Conservation (phyloP, 2,888 invertebrate species). For the Silvanus unidentatus region DNA sequence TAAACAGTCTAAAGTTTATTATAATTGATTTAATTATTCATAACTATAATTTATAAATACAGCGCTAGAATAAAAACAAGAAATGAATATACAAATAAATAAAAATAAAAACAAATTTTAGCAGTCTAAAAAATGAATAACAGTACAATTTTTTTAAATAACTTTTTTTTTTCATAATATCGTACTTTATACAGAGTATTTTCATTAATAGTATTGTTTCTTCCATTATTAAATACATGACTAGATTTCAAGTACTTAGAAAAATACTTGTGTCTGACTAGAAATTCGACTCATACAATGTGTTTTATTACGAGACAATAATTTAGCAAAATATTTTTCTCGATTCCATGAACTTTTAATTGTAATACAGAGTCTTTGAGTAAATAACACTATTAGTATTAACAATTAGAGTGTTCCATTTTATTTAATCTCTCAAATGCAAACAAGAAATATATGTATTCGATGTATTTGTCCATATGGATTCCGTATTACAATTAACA, state of each 20-base stretch:
- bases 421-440: too few species aligned
- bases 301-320: neutral
- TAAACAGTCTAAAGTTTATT: too few species aligned
- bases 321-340: slow-evolving; percentile 16
- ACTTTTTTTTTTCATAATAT: slow-evolving; percentile 17
- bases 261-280: slow-evolving; percentile 31
- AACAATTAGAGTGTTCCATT: too few species aligned
- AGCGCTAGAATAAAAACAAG: slow-evolving; percentile 37
- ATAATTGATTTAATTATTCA: slow-evolving; percentile 12
- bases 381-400: too few species aligned
- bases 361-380: too few species aligned
- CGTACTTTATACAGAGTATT: slow-evolving; percentile 29
- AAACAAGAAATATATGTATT: too few species aligned
- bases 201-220: slow-evolving; percentile 18
- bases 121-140: slow-evolving; percentile 37
- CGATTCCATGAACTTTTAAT: too few species aligned
- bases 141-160: slow-evolving; percentile 20
- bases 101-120: slow-evolving; percentile 34
- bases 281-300: slow-evolving; percentile 21
- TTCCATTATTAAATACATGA: slow-evolving; percentile 28
- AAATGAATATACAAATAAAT: slow-evolving; percentile 32
- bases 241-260: slow-evolving; percentile 34
- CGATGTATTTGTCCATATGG: too few species aligned
- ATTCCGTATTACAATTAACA: too few species aligned
- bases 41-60: slow-evolving; percentile 41